Percentiles rank a stretch among this genome's conserved stretches.
Evolutionary conservation across 1,140 invertebrate species (phyloP).

Genomic region (Patella vulgata): DNA sequence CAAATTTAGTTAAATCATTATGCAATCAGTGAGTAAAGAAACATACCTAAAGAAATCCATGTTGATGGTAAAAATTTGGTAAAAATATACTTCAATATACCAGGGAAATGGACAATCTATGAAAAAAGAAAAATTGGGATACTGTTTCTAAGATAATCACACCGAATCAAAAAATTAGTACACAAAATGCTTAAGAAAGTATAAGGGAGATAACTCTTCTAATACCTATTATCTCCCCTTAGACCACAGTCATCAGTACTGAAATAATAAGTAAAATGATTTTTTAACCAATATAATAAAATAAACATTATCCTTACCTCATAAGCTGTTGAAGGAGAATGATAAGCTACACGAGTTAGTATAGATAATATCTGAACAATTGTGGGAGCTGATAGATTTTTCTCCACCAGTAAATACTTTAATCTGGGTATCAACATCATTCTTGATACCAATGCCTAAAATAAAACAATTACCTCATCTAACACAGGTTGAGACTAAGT

Average conservation of each 20-base stretch:
- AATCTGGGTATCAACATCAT: slow-evolving; percentile 82
- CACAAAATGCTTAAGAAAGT: no score
- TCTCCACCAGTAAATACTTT: slow-evolving; percentile 60
- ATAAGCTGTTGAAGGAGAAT: slow-evolving; percentile 63
- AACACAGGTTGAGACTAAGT: no score
- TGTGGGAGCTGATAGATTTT: slow-evolving; percentile 53
- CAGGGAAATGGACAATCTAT: slow-evolving; percentile 34
- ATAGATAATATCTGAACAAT: slow-evolving; percentile 64
- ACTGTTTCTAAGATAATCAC: no score
- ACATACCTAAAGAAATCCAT: slow-evolving; percentile 44
- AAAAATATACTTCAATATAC: slow-evolving; percentile 46
- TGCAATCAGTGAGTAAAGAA: no score
- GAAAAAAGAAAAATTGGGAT: slow-evolving; percentile 16
- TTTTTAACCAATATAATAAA: no score
- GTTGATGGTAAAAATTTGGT: slow-evolving; percentile 60
- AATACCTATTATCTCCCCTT: no score
- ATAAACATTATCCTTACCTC: no score
- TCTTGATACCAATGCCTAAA: slow-evolving; percentile 75
- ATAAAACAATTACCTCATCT: slow-evolving; percentile 29
- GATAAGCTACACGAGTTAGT: slow-evolving; percentile 62
- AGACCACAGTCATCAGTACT: no score
- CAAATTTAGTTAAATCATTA: no score
- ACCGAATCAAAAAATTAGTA: no score
- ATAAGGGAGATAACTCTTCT: no score
- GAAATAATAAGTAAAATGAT: no score